A percentile compares a stretch with the other conserved stretches of the same genome.
Evolutionary conservation across 30 jellyfish, hydroid and myxozoan species (phyloP).

Genomic region (Turritopsis rubra): DNA sequence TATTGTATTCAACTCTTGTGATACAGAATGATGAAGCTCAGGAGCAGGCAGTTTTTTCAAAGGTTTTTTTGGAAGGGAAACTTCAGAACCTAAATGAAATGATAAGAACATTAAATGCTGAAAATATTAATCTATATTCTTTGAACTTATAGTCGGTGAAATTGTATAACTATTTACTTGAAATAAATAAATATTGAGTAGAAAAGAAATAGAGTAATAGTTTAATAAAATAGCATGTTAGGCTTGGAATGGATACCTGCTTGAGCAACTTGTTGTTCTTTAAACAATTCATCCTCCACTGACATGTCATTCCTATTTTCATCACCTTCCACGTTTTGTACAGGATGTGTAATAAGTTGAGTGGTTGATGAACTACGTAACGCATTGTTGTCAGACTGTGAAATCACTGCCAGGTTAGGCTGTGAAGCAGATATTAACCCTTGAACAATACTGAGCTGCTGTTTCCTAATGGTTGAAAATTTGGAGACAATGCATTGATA

Average conservation of each 20-base stretch:
- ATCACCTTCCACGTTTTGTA: background rate
- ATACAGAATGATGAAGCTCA: background rate
- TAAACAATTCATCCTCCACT: slow-evolving; percentile 57
- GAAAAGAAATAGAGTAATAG: background rate
- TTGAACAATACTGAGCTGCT: background rate
- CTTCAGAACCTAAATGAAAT: background rate
- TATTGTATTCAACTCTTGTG: background rate
- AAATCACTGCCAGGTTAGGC: slow-evolving; percentile 25
- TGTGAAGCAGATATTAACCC: slow-evolving; percentile 36
- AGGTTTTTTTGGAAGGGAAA: background rate
- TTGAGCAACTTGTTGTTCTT: background rate
- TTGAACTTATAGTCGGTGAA: too few species aligned
- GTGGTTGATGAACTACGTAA: slow-evolving; percentile 27
- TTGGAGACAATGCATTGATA: too few species aligned
- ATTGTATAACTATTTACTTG: too few species aligned
- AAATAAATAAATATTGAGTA: slow-evolving; percentile 1
- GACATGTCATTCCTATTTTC: slow-evolving; percentile 65
- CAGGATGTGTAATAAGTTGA: background rate
- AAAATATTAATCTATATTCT: too few species aligned
- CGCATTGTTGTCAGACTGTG: slow-evolving; percentile 2
- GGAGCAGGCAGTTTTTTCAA: background rate
- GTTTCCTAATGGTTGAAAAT: slow-evolving; percentile 5
- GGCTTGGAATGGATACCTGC: background rate
- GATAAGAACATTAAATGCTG: too few species aligned
- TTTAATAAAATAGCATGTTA: background rate